A percentile compares a stretch with the other conserved stretches of the same genome.
phyloP scores from a whole-genome alignment of 2,888 invertebrate species.

The Nephrotoma flavescens region DNA sequence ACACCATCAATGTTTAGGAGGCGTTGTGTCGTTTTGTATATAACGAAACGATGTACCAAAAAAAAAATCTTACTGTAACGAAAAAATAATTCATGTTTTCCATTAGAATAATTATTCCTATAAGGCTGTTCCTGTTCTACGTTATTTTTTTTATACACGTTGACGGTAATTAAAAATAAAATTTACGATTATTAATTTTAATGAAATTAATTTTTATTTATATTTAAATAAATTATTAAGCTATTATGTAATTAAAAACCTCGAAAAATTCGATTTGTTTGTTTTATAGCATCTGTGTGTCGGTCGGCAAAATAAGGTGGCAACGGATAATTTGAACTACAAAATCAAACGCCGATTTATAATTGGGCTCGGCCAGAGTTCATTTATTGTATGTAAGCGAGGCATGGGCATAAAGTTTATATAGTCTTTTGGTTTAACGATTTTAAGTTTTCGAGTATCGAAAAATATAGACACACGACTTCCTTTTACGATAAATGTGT shows the following conservation, averaged over 20 bases:
- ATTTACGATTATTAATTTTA: background rate
- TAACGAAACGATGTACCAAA: background rate
- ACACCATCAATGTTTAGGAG: background rate
- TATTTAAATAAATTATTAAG: background rate
- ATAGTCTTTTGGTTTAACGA: too few relatives aligned
- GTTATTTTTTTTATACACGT: background rate
- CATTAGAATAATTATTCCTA: background rate
- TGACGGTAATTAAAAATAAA: background rate
- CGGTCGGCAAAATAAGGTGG: too few relatives aligned
- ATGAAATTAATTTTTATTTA: background rate
- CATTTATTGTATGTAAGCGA: too few relatives aligned
- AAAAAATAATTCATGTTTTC: background rate
- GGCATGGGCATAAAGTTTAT: too few relatives aligned
- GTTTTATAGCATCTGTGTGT: background rate
- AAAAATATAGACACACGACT: too few relatives aligned
- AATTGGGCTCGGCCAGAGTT: too few relatives aligned
- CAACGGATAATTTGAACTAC: too few relatives aligned
- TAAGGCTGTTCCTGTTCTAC: background rate
- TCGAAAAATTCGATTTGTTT: background rate
- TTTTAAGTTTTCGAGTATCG: too few relatives aligned
- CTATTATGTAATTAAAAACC: background rate
- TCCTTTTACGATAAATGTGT: too few relatives aligned
- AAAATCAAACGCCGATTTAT: too few relatives aligned
- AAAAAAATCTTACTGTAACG: background rate
- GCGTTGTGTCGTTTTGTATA: background rate